Conservation (phyloP, 2,888 invertebrate genomes). For the Tetropium fuscum region DNA sequence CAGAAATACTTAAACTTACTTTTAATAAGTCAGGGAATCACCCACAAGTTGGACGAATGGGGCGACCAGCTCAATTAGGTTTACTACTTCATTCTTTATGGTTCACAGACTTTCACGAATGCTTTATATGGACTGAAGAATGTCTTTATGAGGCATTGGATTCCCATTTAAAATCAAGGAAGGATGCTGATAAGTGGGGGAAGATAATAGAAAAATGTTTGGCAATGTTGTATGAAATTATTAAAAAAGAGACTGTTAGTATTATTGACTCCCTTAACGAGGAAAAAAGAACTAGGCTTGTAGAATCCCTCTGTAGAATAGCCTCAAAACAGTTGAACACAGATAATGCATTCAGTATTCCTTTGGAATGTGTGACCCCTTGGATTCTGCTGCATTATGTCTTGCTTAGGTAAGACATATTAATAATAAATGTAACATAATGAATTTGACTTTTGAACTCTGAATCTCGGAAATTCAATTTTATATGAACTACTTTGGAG, state of each 20-base stretch:
- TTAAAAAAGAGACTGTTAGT: slow-evolving; percentile 68
- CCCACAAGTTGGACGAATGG: slow-evolving; percentile 67
- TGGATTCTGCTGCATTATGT: slow-evolving; percentile 89
- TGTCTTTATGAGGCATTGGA: slow-evolving; percentile 80
- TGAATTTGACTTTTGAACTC: background rate
- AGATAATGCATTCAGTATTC: slow-evolving; percentile 74
- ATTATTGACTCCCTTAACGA: slow-evolving; percentile 69
- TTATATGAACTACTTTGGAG: too few species aligned
- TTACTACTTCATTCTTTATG: slow-evolving; percentile 66
- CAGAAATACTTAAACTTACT: slow-evolving; percentile 76
- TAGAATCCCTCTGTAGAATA: slow-evolving; percentile 79
- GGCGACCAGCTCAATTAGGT: slow-evolving; percentile 67
- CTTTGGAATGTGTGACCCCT: slow-evolving; percentile 79
- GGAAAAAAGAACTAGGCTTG: slow-evolving; percentile 74
- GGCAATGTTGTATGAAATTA: slow-evolving; percentile 67
- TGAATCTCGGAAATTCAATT: too few species aligned
- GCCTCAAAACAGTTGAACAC: slow-evolving; percentile 83
- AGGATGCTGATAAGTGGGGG: slow-evolving; percentile 63
- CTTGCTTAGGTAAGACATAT: slow-evolving; percentile 72
- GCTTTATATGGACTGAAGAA: slow-evolving; percentile 82
- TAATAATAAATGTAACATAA: slow-evolving; percentile 24
- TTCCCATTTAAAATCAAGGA: slow-evolving; percentile 65
- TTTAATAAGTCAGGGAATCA: slow-evolving; percentile 66
- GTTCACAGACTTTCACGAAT: slow-evolving; percentile 67
- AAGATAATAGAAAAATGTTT: slow-evolving; percentile 64